Base-by-base conservation (phyloP, 2,797 vertebrate genomes). In the Sebastes minor region DNA sequence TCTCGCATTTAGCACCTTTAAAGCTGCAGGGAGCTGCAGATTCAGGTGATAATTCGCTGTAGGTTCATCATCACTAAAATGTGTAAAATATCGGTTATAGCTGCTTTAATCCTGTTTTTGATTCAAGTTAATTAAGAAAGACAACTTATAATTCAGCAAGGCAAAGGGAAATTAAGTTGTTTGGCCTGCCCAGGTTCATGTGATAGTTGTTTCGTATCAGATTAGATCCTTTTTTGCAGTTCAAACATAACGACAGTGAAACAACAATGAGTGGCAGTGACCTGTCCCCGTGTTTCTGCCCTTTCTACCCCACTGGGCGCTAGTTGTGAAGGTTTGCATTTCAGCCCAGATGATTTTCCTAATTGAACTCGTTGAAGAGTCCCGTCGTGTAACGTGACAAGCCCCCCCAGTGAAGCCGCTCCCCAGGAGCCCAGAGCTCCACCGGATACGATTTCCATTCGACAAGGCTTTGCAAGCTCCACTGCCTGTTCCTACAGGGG, bases 361-460 rank as follows among this genome's bases (percentile, higher is more conserved):
- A 93, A 91, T 92, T 91, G 88, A 92, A 76, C 74, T 59, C 12
- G 77, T 85, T 88, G 75, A 84, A 70, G 78, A 76, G 75, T 87
- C 67, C 82, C 75, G 72, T 83, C 75, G 61, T 90, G 84, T 92
- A 92, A 94, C 80, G 84, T 82, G 90, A 92, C 85, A 65, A 80
- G 63, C 65, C 53, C 74, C 75, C 42, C 49, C 38, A 32, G 88
- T 46, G 76, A 75, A 78, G 63, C 68, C 10, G 86, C 89, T 89
- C 92, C 83, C 90, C 84, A 13, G 88, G 92, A 90, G 89, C 25
- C 56, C 63, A 52, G 66, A 53, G 22, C 87, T 81, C 72, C 63
- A 61, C 71, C 42, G 13, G 85, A 89, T 93, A 90, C 80, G 6
- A 81, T 95, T 93, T 95, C 94, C 76, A 38, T 92, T 92, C 38